These are phyloP conservation scores for Drosophila aldrichi DNA, from an alignment of 2,888 invertebrate genomes.

Conservation along the genomic window DNA sequence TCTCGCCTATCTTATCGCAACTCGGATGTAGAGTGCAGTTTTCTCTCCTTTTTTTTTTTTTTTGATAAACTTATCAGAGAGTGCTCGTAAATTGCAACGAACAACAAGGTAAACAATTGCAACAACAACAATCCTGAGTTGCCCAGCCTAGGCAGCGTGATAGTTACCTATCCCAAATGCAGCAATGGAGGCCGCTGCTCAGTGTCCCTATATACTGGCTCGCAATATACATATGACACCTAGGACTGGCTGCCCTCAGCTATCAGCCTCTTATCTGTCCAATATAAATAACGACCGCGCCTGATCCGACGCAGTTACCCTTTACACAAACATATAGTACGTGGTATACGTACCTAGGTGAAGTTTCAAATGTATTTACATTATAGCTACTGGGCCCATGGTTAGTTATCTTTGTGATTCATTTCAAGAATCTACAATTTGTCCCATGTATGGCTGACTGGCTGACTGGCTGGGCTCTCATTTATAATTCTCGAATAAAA, in stretches of 20 bases:
- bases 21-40: conserved; percentile 75
- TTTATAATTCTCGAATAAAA: conserved; percentile 44
- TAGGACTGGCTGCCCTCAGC: conserved; percentile 28
- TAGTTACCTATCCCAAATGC: conserved; percentile 48
- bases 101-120: conserved; percentile 69
- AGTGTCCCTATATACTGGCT: conserved; percentile 45
- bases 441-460: conserved; percentile 31
- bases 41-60: conserved; percentile 49
- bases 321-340: conserved; percentile 17
- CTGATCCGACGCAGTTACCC: conserved; percentile 65
- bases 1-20: conserved; percentile 68
- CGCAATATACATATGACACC: conserved; percentile 59
- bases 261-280: conserved; percentile 63
- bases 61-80: conserved; percentile 65
- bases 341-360: conserved; percentile 1
- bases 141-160: conserved; percentile 21
- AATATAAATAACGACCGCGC: conserved; percentile 55
- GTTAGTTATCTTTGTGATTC: conserved; percentile 72
- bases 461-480: conserved; percentile 13
- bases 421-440: conserved; percentile 56
- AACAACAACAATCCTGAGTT: conserved; percentile 31
- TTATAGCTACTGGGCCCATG: conserved; percentile 26
- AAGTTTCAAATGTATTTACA: not conserved
- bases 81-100: conserved; percentile 79
- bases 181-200: conserved; percentile 16